These are phyloP conservation scores for Drosophila setifemur DNA, from an alignment of 1,140 invertebrate genomes.

Conservation along the genomic window DNA sequence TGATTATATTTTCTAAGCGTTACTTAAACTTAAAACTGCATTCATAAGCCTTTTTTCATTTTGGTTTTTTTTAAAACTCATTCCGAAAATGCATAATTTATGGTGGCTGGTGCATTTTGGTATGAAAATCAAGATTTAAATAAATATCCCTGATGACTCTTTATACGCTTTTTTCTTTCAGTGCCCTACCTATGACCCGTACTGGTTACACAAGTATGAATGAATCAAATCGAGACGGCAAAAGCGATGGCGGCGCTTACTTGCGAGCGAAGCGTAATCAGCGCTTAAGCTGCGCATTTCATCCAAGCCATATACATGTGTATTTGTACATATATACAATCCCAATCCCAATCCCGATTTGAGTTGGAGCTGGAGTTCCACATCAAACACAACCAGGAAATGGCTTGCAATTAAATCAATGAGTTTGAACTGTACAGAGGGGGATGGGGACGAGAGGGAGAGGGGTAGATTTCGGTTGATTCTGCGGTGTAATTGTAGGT, in stretches of 20 bases:
- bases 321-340: neutral
- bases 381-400: slow-evolving; percentile 81
- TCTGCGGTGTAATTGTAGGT: slow-evolving; percentile 61
- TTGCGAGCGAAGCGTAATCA: slow-evolving; percentile 70
- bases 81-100: no score
- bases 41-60: no score
- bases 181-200: slow-evolving; percentile 7
- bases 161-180: neutral
- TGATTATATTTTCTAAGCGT: no score
- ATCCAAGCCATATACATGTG: slow-evolving; percentile 46
- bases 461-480: slow-evolving; percentile 43
- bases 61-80: no score
- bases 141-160: no score
- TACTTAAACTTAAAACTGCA: no score
- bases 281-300: slow-evolving; percentile 70
- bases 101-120: no score
- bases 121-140: no score
- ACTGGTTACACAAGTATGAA: slow-evolving; percentile 15
- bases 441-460: slow-evolving; percentile 8
- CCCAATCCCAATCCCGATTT: slow-evolving; percentile 6
- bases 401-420: slow-evolving; percentile 82
- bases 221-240: slow-evolving; percentile 48
- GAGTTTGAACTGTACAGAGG: slow-evolving; percentile 40
- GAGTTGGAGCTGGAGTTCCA: slow-evolving; percentile 52
- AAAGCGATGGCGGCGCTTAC: slow-evolving; percentile 57